Evolutionary conservation across 1,140 invertebrate genomes (phyloP).

Genomic region (Drosophila erecta): DNA sequence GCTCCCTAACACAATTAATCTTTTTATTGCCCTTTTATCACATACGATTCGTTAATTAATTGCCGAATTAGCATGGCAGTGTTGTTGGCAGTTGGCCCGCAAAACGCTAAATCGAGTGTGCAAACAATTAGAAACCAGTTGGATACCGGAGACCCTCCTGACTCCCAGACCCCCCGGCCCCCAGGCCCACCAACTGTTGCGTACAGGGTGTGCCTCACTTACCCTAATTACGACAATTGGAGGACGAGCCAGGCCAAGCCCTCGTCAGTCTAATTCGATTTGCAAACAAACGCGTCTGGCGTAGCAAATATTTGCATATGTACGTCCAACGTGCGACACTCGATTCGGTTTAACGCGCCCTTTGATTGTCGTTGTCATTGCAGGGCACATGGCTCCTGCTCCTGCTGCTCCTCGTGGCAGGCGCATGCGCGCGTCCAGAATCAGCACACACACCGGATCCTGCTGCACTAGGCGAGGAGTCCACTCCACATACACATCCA

Average conservation of each 20-base stretch:
- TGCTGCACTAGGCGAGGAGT: background rate
- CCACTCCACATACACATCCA: background rate
- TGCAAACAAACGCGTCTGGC: constrained; percentile 29
- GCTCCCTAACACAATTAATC: constrained; percentile 25
- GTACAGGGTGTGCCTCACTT: constrained; percentile 20
- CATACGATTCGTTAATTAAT: constrained; percentile 60
- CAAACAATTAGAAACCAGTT: constrained; percentile 1
- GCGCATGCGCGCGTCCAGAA: constrained; percentile 50
- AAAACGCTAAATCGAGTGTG: constrained; percentile 23
- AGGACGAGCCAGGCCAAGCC: constrained; percentile 28
- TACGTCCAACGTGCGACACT: background rate
- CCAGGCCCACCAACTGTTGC: background rate
- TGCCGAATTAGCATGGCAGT: constrained; percentile 54
- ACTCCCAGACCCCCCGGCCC: background rate
- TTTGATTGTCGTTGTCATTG: background rate
- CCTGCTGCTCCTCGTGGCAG: constrained; percentile 23
- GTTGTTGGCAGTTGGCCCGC: constrained; percentile 16
- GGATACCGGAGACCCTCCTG: background rate
- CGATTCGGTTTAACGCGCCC: background rate
- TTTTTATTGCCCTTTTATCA: constrained; percentile 57
- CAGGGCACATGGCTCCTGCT: constrained; percentile 23
- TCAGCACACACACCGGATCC: background rate
- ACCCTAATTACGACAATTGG: constrained; percentile 28
- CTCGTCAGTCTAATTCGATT: constrained; percentile 34
- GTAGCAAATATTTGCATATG: constrained; percentile 51